Evolutionary conservation across 2,113 vertebrate species (phyloP).

Genomic region (Myotis lucifugus): DNA sequence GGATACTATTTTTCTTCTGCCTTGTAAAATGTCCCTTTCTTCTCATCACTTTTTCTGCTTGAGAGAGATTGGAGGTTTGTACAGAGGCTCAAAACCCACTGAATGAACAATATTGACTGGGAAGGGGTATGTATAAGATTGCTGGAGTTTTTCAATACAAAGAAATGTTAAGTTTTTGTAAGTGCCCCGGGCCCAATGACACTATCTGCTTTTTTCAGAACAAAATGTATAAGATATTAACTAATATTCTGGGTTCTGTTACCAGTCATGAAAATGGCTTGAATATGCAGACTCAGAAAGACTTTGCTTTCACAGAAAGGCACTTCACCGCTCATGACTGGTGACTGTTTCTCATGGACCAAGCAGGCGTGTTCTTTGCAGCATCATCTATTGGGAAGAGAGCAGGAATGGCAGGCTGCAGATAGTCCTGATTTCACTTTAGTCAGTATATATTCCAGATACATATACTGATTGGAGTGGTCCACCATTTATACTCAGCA

Average conservation of each 20-base stretch:
- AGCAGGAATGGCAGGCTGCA: background rate
- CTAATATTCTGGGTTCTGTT: background rate
- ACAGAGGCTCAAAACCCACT: background rate
- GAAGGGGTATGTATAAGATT: background rate
- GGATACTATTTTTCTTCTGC: background rate
- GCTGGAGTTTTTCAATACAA: background rate
- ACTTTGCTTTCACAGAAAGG: background rate
- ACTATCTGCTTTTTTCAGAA: background rate
- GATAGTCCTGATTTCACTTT: background rate
- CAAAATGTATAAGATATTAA: background rate
- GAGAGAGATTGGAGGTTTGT: background rate
- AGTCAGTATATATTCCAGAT: background rate
- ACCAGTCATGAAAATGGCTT: background rate
- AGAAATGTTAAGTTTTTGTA: background rate
- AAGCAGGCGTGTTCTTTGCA: background rate
- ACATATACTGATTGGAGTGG: too few species aligned
- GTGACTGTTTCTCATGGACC: background rate
- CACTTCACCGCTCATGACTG: background rate
- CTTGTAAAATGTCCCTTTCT: background rate
- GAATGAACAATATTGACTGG: background rate
- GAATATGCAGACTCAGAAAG: background rate
- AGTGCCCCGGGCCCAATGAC: background rate
- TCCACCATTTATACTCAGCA: background rate
- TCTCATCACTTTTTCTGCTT: background rate
- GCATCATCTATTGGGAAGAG: background rate